Percentiles rank a stretch among this genome's conserved stretches.
Conservation (phyloP, 2,113 vertebrate species). For the human region DNA sequence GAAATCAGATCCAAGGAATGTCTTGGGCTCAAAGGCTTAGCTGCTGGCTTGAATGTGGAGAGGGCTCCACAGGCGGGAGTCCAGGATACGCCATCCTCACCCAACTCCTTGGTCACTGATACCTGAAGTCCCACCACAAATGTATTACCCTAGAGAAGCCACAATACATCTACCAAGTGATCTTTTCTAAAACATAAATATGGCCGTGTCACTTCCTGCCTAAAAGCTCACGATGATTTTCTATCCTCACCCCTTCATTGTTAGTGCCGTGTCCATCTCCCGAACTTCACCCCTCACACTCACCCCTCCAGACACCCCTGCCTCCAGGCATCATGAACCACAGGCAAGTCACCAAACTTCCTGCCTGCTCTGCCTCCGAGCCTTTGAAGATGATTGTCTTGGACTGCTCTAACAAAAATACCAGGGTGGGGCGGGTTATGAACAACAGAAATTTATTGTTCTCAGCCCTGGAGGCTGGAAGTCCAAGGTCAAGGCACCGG, state of each 20-base stretch:
- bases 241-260: not conserved
- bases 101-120: fast-evolving
- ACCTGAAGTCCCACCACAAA: fast-evolving
- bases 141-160: fast-evolving
- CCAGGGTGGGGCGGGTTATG: fast-evolving
- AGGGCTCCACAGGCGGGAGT: not conserved
- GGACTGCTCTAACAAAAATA: not conserved
- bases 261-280: no score
- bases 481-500: not conserved
- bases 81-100: fast-evolving
- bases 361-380: fast-evolving
- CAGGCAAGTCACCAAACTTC: not conserved
- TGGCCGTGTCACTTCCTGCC: not conserved
- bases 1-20: fast-evolving
- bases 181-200: not conserved
- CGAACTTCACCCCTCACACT: not conserved
- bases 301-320: no score
- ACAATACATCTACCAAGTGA: no score
- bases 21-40: not conserved
- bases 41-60: no score
- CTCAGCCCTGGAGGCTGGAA: not conserved
- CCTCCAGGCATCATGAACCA: fast-evolving
- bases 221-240: not conserved
- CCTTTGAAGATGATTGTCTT: not conserved
- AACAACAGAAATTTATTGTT: not conserved